Conservation (phyloP, 2,888 invertebrate species). For the Elegia similella region DNA sequence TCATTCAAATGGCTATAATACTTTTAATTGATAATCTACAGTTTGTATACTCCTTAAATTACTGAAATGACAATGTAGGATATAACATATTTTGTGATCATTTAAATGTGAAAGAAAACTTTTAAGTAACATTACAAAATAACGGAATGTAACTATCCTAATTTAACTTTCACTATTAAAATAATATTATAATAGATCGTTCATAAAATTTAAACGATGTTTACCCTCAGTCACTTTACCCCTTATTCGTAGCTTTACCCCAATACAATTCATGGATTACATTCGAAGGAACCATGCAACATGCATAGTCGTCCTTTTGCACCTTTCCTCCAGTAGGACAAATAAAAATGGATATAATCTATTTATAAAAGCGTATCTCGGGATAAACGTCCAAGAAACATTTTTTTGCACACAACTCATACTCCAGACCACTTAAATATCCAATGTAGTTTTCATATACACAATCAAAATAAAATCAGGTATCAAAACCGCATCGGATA, state of each 20-base stretch:
- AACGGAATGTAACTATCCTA: conserved; percentile 20
- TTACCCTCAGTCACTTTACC: conserved; percentile 1
- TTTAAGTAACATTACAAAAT: conserved; percentile 12
- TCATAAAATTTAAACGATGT: conserved; percentile 4
- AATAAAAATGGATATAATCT: background rate
- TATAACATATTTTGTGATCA: background rate
- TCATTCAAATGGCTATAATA: conserved; percentile 2
- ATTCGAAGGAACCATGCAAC: no score
- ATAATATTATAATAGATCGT: background rate
- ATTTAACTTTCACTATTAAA: conserved; percentile 14
- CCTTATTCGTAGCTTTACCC: no score
- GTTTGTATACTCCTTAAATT: background rate
- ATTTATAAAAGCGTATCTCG: no score
- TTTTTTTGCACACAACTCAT: no score
- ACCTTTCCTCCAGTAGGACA: background rate
- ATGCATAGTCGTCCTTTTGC: background rate
- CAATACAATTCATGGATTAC: background rate
- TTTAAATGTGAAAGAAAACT: background rate
- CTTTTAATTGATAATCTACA: conserved; percentile 7
- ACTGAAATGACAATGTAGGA: background rate
- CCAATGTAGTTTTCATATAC: no score
- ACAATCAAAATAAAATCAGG: no score
- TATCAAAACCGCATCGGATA: background rate
- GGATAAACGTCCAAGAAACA: no score
- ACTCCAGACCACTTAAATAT: no score